Base-by-base conservation (phyloP, 2,888 invertebrate genomes). In the Hartigia nigra region DNA sequence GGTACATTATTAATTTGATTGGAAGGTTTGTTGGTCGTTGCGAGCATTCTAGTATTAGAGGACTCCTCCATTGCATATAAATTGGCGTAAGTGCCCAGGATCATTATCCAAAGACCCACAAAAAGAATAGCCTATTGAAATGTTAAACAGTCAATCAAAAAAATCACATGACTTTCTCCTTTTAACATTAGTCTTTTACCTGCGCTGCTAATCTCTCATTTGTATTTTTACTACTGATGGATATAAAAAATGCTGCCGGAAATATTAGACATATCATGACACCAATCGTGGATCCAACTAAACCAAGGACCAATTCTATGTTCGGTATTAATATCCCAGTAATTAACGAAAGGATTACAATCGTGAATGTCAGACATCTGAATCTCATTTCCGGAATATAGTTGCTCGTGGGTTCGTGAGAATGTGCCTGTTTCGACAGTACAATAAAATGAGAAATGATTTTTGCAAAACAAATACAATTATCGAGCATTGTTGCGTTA, bases 221-320 rank as follows among this genome's bases (percentile, higher is more conserved):
- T 0, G 97, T 96, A 83, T 96, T 95, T 91, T 97, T 97, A 74
- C 95, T 95, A 12, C 96, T 96, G 81, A 98, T 94, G 82, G 95
- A 95, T 55, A 98, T 94, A 91, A 98, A 98, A 89, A 98, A 97
- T 0, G 97, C 94, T 0, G 98, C 96, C 0, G 99, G 99, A 88
- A 98, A 96, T 88, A 99, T 95, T 69, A 98, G 95, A 87, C 98
- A 98, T 84, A 99, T 96, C 84, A 97, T 94, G 23, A 98, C 96
- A 0, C 99, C 99, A 85, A 98, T 98, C 0, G 99, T 98, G 1
- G 99, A 97, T 0, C 99, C 99, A 69, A 98, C 96, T 69, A 99
- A 92, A 0, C 98, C 98, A 80, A 99, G 94, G 78, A 99, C 97
- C 86, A 99, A 94, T 92, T 99, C 98, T 80, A 98, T 97, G 89